Evolutionary conservation across 2,113 vertebrate species (phyloP).

Genomic region (Phoenicopterus ruber): DNA sequence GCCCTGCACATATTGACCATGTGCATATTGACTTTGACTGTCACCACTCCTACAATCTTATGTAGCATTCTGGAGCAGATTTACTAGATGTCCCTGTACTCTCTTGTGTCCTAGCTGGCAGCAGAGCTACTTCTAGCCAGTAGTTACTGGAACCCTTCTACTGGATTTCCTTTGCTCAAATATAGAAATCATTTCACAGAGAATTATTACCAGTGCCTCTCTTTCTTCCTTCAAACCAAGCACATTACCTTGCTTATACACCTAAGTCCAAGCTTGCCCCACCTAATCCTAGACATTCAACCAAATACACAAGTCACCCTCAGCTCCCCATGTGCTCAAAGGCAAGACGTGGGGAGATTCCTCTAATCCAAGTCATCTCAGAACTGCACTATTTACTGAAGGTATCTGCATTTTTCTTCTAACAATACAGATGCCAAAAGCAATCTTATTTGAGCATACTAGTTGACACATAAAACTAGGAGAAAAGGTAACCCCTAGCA

Average conservation of each 20-base stretch:
- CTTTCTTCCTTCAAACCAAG: neutral
- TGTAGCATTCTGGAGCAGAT: neutral
- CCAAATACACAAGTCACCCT: neutral
- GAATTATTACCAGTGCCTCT: neutral
- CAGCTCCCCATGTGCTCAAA: neutral
- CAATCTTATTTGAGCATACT: neutral
- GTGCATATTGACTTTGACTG: neutral
- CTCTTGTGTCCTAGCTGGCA: neutral
- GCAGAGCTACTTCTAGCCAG: neutral
- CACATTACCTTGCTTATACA: neutral
- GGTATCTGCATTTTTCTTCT: neutral
- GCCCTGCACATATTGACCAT: neutral
- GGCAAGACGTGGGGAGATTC: neutral
- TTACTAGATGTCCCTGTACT: neutral
- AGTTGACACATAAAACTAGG: neutral
- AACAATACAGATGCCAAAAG: neutral
- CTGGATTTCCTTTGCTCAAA: neutral
- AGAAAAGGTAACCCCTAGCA: neutral
- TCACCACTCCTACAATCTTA: neutral
- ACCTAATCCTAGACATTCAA: neutral
- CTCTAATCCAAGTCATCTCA: neutral
- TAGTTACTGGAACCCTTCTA: neutral
- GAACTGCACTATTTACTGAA: neutral
- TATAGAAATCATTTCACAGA: neutral
- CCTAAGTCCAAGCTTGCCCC: neutral